Base-by-base conservation (phyloP, 2,797 vertebrate genomes). In the Mormyrops attenuatus region DNA sequence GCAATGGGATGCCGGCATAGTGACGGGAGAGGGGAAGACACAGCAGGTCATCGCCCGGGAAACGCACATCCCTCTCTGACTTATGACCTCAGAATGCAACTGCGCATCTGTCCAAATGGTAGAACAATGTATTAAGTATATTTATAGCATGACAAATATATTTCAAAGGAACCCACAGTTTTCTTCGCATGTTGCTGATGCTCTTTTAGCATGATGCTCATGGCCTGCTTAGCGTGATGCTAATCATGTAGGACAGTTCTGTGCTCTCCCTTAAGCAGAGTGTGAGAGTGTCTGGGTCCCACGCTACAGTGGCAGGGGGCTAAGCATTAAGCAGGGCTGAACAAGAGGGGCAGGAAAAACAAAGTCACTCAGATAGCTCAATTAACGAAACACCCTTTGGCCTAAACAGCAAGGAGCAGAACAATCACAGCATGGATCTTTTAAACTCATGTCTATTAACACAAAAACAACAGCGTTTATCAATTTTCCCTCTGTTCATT, bases 301-400 rank as follows among this genome's bases (percentile, higher is more conserved):
- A 9, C n/a, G 22, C 55, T 38, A 60, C 5, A 8, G 20, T n/a
- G 17, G 17, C 44, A 3, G 15, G 88, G 47, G 49, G 50, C 7
- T 7, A 55, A 34, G n/a, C 34, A 84, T 49, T 84, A 84, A 84
- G 80, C 38, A 69, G 49, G 69, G 49, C 26, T 9, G 73, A n/a
- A 17, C 77, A 17, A 4, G n/a, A 26, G 55, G 53, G 41, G 30
- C 2, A 11, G 11, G 53, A 66, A 49, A 86, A 86, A 66, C 80
- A 89, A 86, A 89, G 89, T 22, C 55, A 9, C 44, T 89, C 63
- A 85, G 55, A 44, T 26, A n/a, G 73, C 8, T 5, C 44, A 66
- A 57, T 86, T 57, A 89, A 15, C 50, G 22, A 57, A 69, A 89
- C 49, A 86, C 84, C 57, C 89, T 86, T 63, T 85, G 89, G 89